A percentile compares a stretch with the other conserved stretches of the same genome.
phyloP scores from a whole-genome alignment of 2,113 vertebrate species.

The Brachypteracias leptosomus region DNA sequence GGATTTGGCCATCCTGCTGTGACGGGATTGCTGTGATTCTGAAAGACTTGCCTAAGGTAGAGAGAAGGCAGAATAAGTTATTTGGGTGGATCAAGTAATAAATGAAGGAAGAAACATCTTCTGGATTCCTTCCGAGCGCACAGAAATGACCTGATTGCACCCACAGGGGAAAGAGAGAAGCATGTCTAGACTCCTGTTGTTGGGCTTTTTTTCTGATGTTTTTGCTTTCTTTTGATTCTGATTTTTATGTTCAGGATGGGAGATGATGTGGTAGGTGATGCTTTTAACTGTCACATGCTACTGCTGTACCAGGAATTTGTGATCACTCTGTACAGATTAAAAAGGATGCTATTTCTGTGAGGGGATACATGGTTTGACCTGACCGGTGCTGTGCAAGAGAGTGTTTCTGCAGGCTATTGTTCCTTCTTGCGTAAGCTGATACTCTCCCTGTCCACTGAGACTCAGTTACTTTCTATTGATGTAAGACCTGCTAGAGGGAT shows the following conservation, averaged over 20 bases:
- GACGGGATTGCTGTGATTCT: neutral
- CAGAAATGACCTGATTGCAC: neutral
- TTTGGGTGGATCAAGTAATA: neutral
- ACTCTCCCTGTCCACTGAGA: neutral
- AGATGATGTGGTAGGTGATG: neutral
- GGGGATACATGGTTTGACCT: neutral
- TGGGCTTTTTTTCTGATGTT: neutral
- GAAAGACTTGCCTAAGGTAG: neutral
- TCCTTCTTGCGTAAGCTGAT: neutral
- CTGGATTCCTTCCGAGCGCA: neutral
- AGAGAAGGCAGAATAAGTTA: neutral
- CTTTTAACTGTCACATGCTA: neutral
- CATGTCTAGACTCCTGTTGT: neutral
- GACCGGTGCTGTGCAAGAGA: neutral
- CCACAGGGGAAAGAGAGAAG: neutral
- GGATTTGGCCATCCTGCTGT: neutral
- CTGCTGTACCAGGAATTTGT: neutral
- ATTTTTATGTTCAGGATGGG: neutral
- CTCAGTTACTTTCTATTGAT: neutral
- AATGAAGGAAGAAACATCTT: neutral
- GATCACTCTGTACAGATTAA: neutral
- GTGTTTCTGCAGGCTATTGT: neutral
- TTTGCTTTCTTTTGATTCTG: neutral
- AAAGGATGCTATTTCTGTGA: neutral
- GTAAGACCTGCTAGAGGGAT: neutral